phyloP scores from a whole-genome alignment of 2,888 invertebrate genomes.

The Idaea aversata region DNA sequence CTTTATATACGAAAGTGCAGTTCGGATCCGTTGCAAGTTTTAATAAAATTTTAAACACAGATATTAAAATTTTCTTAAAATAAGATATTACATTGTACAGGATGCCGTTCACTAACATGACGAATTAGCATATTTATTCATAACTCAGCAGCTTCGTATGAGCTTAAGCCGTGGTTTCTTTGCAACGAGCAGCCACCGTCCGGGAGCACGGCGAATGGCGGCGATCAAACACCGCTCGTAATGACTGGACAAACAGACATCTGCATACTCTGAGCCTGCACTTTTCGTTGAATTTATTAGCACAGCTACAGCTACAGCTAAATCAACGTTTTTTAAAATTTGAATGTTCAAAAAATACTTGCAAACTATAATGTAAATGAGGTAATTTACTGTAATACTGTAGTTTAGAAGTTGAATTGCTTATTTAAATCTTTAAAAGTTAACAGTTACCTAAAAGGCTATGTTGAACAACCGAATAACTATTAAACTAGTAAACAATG shows the following conservation, averaged over 20 bases:
- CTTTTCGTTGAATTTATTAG: constrained; percentile 28
- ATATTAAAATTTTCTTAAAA: background rate
- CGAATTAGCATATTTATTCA: constrained; percentile 3
- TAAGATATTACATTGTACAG: background rate
- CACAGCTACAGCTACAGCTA: too few species aligned
- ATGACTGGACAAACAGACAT: constrained; percentile 83
- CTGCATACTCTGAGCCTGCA: constrained; percentile 70
- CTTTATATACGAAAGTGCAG: background rate
- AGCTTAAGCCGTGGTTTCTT: constrained; percentile 27
- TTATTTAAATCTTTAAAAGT: background rate
- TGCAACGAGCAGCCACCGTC: constrained; percentile 27
- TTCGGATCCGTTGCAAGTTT: background rate
- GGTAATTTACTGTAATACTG: background rate
- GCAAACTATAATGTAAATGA: background rate
- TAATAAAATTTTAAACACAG: background rate
- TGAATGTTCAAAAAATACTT: background rate
- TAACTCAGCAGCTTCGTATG: constrained; percentile 14
- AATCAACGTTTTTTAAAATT: background rate
- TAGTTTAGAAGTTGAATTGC: background rate
- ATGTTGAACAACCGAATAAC: background rate
- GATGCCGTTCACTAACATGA: constrained; percentile 1
- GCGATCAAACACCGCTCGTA: constrained; percentile 59
- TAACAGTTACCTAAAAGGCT: background rate
- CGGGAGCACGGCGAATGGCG: background rate
- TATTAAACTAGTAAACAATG: background rate